These are phyloP conservation scores for Ochlodes sylvanus DNA, from an alignment of 2,888 invertebrate species.

Conservation along the genomic window DNA sequence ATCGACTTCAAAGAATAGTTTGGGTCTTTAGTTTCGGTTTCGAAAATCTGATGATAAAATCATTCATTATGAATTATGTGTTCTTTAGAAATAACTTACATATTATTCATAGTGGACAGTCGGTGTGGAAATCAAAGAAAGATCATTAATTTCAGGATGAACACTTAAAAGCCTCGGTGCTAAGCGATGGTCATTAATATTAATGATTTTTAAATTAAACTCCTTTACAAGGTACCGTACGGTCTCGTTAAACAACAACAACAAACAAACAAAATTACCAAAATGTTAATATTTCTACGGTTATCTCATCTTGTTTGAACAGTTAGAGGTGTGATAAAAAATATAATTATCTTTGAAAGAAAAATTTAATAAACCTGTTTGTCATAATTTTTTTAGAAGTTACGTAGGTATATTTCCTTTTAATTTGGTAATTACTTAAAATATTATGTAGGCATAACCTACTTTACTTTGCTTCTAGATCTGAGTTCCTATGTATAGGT, in stretches of 20 bases:
- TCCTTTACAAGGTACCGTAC: slow-evolving; percentile 19
- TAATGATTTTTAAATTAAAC: slow-evolving; percentile 10
- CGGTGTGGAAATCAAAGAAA: slow-evolving; percentile 8
- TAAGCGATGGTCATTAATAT: slow-evolving; percentile 5
- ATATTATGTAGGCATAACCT: too few species aligned
- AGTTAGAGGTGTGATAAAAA: not conserved
- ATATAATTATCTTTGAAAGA: too few species aligned
- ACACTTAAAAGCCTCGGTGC: not conserved
- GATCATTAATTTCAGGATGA: slow-evolving; percentile 12
- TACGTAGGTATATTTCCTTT: too few species aligned
- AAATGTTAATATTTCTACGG: slow-evolving; percentile 13
- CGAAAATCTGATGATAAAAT: too few species aligned
- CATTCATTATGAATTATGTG: not conserved
- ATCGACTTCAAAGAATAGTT: too few species aligned
- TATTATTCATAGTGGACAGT: not conserved
- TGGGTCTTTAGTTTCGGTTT: too few species aligned
- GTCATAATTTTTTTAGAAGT: too few species aligned
- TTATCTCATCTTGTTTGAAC: not conserved
- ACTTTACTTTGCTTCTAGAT: too few species aligned
- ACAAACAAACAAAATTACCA: not conserved
- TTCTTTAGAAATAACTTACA: not conserved
- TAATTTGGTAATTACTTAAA: too few species aligned
- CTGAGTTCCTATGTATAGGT: too few species aligned
- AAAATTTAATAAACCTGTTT: too few species aligned
- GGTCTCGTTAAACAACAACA: not conserved